Conservation (phyloP, 2,888 invertebrate genomes). For the Alentia gelatinosa region DNA sequence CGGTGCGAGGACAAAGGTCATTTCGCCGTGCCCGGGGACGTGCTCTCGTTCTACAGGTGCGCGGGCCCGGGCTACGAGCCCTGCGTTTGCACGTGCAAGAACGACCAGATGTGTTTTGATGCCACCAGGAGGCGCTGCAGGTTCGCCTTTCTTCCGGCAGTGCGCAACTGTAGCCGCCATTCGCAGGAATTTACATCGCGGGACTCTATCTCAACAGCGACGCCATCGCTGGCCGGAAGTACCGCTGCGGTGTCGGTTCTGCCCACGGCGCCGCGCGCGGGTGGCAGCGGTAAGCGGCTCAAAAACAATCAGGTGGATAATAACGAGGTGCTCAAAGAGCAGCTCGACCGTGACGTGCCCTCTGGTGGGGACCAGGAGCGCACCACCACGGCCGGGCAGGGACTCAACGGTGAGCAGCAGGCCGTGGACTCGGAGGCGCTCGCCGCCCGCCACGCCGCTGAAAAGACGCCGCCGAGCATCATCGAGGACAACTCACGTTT, state of each 20-base stretch:
- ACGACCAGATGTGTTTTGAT: conserved; percentile 51
- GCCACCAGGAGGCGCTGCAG: neutral
- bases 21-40: neutral
- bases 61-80: neutral
- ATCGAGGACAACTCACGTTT: conserved; percentile 39
- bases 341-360: neutral
- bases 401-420: no score
- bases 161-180: conserved; percentile 24
- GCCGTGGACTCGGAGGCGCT: neutral
- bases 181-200: no score
- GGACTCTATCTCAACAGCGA: neutral
- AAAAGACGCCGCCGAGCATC: neutral
- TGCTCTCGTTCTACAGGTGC: neutral
- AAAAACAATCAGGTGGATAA: neutral
- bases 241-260: no score
- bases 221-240: no score
- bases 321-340: conserved; percentile 5
- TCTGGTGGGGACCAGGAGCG: neutral
- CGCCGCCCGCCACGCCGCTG: neutral
- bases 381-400: no score
- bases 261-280: no score
- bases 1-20: conserved; percentile 23
- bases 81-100: conserved; percentile 44
- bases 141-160: conserved; percentile 45
- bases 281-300: neutral